Percentiles rank a stretch among this genome's conserved stretches.
Evolutionary conservation across 2,113 vertebrate species (phyloP).

Genomic region (Aphyosemion australe): DNA sequence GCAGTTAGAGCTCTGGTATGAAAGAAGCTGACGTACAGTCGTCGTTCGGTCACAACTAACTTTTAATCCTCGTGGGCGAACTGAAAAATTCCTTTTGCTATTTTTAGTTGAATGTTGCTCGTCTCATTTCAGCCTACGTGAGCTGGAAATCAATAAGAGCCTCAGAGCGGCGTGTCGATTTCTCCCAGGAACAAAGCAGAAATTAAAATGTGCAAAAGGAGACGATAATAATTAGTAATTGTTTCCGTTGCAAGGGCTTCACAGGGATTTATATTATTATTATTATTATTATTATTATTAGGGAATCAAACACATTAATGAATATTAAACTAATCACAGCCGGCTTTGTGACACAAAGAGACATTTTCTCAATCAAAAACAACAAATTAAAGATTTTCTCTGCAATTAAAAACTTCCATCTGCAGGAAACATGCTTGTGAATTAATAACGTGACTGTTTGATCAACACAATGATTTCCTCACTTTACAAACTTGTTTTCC

Average conservation of each 20-base stretch:
- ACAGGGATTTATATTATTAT: background rate
- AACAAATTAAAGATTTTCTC: no score
- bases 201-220: conserved; percentile 19
- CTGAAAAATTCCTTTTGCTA: conserved; percentile 2
- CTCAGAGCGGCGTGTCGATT: conserved; percentile 2
- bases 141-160: conserved; percentile 3
- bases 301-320: no score
- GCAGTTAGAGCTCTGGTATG: background rate
- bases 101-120: background rate
- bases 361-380: no score
- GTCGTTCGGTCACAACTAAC: background rate
- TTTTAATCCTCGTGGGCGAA: background rate
- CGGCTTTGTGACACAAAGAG: no score
- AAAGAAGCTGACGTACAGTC: no score
- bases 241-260: background rate
- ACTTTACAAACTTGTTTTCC: no score
- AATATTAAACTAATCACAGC: no score
- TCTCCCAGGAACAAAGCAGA: conserved; percentile 6
- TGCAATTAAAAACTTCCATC: no score
- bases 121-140: conserved; percentile 8
- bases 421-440: no score
- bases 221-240: conserved; percentile 1
- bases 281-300: no score
- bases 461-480: background rate
- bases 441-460: background rate